Base-by-base conservation (phyloP, 2,888 invertebrate species). In the Trissonchulus latispiculum region DNA sequence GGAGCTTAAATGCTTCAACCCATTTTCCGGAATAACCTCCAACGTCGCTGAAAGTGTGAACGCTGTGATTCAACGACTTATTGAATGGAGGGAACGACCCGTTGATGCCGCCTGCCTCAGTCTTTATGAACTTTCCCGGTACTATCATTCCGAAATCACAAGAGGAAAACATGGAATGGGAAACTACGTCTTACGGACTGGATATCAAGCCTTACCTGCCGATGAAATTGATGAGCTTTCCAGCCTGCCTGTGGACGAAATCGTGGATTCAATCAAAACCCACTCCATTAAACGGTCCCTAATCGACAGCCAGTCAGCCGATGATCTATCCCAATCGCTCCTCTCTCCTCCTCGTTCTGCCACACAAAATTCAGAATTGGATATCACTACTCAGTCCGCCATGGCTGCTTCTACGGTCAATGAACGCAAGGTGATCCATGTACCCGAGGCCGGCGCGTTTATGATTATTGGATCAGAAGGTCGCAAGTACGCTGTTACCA, bases 121-220 rank as follows among this genome's bases (percentile, higher is more conserved):
- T 28, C 33, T 64, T 3, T 64, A 18, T n/a, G 8, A 64, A 29
- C 28, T 64, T 8, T 64, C 31, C 33, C 64, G 64, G 8, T n/a
- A 64, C 33, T n/a, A 64, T 64, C 31, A 28, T 64, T 8, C 8
- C 33, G 64, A 64, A 64, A 64, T 64, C 29, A n/a, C 8, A n/a
- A 8, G 64, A 8, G 64, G 64, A 64, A 64, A 64, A n/a, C 64
- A 64, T 29, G 64, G 64, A 15, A 64, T 64, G 33, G 64, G 64
- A 15, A n/a, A 64, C 33, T 64, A 15, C 28, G 8, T 3, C 28
- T 29, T 64, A 15, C 64, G 64, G 33, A 3, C 29, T 8, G 64
- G 64, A 15, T 64, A 15, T 15, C 31, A 28, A n/a, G 64, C 64
- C 8, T n/a, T 15, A 31, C 64, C 64, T 64, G 64, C 64, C 28